phyloP scores from a whole-genome alignment of 2,888 invertebrate species.

The Archips xylosteana region DNA sequence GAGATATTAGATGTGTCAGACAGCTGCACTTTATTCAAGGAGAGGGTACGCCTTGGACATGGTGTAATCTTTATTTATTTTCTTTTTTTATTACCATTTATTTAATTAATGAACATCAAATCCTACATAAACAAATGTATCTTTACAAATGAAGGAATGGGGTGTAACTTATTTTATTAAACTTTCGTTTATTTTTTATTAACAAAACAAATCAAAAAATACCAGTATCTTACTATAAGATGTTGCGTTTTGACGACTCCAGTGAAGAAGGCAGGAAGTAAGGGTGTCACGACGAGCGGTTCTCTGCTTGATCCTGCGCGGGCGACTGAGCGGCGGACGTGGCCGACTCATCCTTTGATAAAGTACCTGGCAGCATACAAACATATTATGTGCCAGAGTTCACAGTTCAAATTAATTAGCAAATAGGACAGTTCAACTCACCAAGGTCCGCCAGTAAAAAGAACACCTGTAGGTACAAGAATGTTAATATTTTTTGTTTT shows the following conservation, averaged over 20 bases:
- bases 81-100: constrained; percentile 46
- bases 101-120: constrained; percentile 45
- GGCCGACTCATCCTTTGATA: constrained; percentile 34
- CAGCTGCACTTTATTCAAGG: constrained; percentile 41
- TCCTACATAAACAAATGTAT: constrained; percentile 57
- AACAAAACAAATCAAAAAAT: constrained; percentile 81
- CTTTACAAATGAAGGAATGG: constrained; percentile 57
- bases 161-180: constrained; percentile 49
- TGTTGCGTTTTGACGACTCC: constrained; percentile 58
- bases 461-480: constrained; percentile 60
- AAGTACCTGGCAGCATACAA: constrained; percentile 71
- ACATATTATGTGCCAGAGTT: constrained; percentile 51
- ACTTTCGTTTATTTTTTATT: constrained; percentile 70
- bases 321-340: constrained; percentile 17
- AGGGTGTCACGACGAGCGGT: not conserved
- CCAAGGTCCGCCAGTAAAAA: constrained; percentile 55
- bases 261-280: constrained; percentile 21
- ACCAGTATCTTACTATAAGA: constrained; percentile 82
- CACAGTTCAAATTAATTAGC: constrained; percentile 55
- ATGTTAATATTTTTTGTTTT: constrained; percentile 61
- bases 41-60: constrained; percentile 54
- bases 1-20: constrained; percentile 37
- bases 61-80: constrained; percentile 45
- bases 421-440: constrained; percentile 71
- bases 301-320: constrained; percentile 18